Conservation (phyloP, 2,113 vertebrate genomes). For the Tachysurus fulvidraco region DNA sequence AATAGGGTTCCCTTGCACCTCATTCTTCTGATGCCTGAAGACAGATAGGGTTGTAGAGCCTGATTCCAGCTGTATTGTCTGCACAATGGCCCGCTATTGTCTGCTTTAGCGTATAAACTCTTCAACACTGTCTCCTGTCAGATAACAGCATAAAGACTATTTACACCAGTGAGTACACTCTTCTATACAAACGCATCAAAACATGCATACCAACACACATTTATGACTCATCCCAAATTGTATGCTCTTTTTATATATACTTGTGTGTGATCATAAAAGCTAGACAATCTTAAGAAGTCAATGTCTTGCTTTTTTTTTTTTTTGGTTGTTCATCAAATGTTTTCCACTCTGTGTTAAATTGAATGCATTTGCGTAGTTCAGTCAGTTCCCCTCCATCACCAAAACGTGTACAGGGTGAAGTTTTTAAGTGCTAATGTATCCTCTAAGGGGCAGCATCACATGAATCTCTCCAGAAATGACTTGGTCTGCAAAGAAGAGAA, state of each 20-base stretch:
- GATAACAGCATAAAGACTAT: conserved; percentile 17
- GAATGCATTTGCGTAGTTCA: background rate
- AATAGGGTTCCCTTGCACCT: conserved; percentile 20
- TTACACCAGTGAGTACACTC: background rate
- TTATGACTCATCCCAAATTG: background rate
- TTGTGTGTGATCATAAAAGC: too few species aligned
- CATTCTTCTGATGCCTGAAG: conserved; percentile 37
- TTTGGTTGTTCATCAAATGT: background rate
- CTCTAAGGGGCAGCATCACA: background rate
- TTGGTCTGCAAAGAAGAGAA: background rate
- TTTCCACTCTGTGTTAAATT: background rate
- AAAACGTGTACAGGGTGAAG: background rate
- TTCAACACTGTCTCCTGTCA: conserved; percentile 23
- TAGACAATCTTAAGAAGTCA: background rate
- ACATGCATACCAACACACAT: background rate
- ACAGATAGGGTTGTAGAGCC: conserved; percentile 17
- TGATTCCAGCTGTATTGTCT: conserved; percentile 37
- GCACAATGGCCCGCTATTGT: conserved; percentile 17
- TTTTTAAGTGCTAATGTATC: background rate
- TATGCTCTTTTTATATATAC: background rate
- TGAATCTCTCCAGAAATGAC: background rate
- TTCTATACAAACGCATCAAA: conserved; percentile 37
- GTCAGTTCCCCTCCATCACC: background rate
- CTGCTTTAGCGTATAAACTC: conserved; percentile 19
- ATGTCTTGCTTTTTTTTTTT: background rate